Conservation (phyloP, 2,113 vertebrate species). For the human (Homo sapiens) region DNA sequence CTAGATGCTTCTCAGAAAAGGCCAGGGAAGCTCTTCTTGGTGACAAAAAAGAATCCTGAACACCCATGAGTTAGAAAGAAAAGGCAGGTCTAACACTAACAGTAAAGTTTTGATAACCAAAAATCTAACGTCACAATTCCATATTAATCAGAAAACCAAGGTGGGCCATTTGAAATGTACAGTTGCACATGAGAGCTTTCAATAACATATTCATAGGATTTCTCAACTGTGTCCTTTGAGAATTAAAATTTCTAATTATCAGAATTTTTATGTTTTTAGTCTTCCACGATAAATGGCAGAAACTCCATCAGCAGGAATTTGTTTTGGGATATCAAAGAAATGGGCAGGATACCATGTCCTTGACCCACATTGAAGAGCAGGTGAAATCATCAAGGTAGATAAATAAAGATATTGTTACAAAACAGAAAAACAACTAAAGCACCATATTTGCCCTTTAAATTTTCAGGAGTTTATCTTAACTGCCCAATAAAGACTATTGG, state of each 20-base stretch:
- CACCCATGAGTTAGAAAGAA: background rate
- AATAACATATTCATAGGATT: background rate
- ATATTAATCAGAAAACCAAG: conserved; percentile 1
- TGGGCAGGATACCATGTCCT: conserved; percentile 31
- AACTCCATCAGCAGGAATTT: background rate
- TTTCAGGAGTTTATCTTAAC: background rate
- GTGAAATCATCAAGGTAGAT: conserved; percentile 35
- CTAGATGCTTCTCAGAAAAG: conserved; percentile 23
- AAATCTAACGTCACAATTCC: background rate
- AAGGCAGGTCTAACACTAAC: background rate
- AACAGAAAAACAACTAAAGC: conserved; percentile 35
- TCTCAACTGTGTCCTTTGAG: conserved; percentile 26
- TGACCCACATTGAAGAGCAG: background rate
- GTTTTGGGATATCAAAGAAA: conserved; percentile 48
- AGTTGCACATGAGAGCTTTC: background rate
- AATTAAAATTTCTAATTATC: conserved; percentile 33
- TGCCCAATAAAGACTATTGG: background rate
- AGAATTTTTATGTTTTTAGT: conserved; percentile 25
- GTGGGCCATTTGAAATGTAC: background rate
- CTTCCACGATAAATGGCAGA: conserved; percentile 1
- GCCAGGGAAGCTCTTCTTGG: background rate
- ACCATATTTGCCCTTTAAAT: background rate
- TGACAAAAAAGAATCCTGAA: background rate
- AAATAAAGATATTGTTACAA: conserved; percentile 43
- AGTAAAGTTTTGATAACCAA: background rate